A percentile compares a stretch with the other conserved stretches of the same genome.
Conservation (phyloP, 2,797 vertebrate species). For the Adelosebastes latens region DNA sequence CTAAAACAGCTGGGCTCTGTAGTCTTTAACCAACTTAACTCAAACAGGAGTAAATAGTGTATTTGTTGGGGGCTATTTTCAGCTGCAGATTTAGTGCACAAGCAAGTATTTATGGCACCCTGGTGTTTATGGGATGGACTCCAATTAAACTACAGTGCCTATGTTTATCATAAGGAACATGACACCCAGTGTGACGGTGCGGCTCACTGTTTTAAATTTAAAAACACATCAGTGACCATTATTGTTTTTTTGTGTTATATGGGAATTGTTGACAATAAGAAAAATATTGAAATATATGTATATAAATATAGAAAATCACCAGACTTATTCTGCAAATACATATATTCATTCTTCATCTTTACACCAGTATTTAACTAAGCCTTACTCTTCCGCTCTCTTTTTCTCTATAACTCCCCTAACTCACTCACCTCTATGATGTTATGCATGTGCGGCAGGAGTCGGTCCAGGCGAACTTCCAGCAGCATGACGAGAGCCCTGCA, state of each 20-base stretch:
- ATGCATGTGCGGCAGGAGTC: conserved; percentile 95
- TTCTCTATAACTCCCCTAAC: neutral
- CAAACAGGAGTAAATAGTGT: neutral
- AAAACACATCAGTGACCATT: too few relatives aligned
- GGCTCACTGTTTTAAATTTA: neutral
- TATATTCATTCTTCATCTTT: neutral
- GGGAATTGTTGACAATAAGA: neutral
- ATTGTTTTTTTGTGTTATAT: neutral
- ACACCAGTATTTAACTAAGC: too few relatives aligned
- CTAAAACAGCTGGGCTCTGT: neutral
- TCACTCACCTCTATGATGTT: conserved; percentile 91
- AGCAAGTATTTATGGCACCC: neutral
- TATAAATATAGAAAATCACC: neutral
- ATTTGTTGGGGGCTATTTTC: neutral
- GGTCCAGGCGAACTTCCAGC: conserved; percentile 92
- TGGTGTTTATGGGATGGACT: neutral
- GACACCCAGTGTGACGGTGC: neutral
- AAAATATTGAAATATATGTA: neutral
- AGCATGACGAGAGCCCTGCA: conserved; percentile 95
- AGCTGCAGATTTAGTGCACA: neutral
- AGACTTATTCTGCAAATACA: neutral
- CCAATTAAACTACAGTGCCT: neutral
- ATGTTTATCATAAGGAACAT: neutral
- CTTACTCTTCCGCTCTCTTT: neutral
- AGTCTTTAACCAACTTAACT: neutral